Conservation (phyloP, 1,140 invertebrate species). For the Conopomorpha cramerella region DNA sequence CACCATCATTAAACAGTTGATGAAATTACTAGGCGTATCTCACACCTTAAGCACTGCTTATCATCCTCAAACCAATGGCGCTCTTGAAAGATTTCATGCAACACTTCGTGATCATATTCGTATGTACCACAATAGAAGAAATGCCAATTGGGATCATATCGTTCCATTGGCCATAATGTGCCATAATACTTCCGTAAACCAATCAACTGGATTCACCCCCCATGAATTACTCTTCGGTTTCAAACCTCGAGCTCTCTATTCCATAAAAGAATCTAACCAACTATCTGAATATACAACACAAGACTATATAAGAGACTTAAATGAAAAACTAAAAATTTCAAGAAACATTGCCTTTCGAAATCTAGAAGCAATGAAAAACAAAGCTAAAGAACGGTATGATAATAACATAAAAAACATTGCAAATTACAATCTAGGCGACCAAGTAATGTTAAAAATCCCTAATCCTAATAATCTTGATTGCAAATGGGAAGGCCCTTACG, state of each 20-base stretch:
- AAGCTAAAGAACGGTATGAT: constrained; percentile 19
- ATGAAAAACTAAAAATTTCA: constrained; percentile 16
- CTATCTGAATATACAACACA: too few species aligned
- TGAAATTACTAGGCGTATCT: not conserved
- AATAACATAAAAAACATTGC: constrained; percentile 17
- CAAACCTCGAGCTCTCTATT: not conserved
- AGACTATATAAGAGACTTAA: constrained; percentile 14
- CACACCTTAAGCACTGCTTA: not conserved
- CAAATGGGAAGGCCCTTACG: constrained; percentile 28
- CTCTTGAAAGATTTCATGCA: not conserved
- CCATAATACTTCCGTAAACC: not conserved
- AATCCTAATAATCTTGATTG: constrained; percentile 21
- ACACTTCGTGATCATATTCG: not conserved
- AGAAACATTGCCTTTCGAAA: constrained; percentile 13
- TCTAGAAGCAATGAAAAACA: constrained; percentile 23
- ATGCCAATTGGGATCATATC: not conserved
- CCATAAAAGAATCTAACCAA: too few species aligned
- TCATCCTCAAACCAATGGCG: not conserved
- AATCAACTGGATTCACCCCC: not conserved
- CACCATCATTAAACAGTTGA: not conserved
- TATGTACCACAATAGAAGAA: not conserved
- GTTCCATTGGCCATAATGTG: not conserved
- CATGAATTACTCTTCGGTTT: not conserved
- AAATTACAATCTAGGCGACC: constrained; percentile 13
- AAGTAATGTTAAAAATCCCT: constrained; percentile 17